These are phyloP conservation scores for Drosophila paranaensis DNA, from an alignment of 2,888 invertebrate species.

Conservation along the genomic window DNA sequence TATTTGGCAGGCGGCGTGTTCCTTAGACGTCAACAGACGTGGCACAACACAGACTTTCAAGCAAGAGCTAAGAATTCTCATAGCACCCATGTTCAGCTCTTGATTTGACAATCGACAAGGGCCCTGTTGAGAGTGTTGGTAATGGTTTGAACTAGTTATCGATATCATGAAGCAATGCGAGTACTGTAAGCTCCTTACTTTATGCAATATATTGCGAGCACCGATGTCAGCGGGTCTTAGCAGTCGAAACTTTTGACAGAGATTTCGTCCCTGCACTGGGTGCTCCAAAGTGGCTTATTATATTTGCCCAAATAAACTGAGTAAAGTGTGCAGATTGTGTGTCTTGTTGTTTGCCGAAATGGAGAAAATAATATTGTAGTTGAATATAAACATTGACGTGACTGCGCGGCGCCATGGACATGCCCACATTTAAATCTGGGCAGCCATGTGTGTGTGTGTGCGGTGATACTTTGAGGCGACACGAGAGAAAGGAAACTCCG, in stretches of 20 bases:
- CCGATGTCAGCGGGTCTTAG: too few species aligned
- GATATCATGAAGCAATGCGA: background rate
- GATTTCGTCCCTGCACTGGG: slow-evolving; percentile 15
- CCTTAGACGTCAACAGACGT: background rate
- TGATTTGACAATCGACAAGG: background rate
- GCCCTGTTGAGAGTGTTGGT: background rate
- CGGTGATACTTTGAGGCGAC: slow-evolving; percentile 30
- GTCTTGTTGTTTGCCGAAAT: slow-evolving; percentile 43
- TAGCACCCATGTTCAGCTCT: background rate
- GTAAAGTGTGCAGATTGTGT: slow-evolving; percentile 25
- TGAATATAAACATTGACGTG: slow-evolving; percentile 57
- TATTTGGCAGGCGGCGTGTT: background rate
- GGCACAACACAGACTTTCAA: background rate
- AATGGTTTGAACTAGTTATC: background rate
- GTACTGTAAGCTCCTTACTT: background rate
- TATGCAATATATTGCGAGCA: background rate
- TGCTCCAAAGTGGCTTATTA: slow-evolving; percentile 64
- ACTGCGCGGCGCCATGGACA: slow-evolving; percentile 10
- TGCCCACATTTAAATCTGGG: slow-evolving; percentile 4
- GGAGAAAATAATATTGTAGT: slow-evolving; percentile 64
- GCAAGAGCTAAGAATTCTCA: background rate
- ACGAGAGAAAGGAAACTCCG: background rate
- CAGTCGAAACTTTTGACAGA: slow-evolving; percentile 15
- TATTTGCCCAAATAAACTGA: slow-evolving; percentile 71
- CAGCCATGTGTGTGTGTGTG: slow-evolving; percentile 15